A percentile compares a stretch with the other conserved stretches of the same genome.
These are phyloP conservation scores for Netelia fuscicornis DNA, from an alignment of 2,888 invertebrate species.

Conservation along the genomic window DNA sequence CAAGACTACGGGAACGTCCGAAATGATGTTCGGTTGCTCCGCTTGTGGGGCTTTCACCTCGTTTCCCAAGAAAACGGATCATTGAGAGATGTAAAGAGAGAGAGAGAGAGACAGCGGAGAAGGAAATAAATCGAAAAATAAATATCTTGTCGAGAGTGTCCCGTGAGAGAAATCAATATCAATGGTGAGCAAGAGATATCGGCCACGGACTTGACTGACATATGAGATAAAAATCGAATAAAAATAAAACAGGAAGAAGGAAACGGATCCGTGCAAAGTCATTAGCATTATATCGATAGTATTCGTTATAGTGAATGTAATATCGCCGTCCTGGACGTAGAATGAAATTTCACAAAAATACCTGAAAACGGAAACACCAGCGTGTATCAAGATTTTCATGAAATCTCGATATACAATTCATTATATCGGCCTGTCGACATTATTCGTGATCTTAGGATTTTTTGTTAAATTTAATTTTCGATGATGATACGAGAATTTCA, in stretches of 20 bases:
- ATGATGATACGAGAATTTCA: slow-evolving; percentile 46
- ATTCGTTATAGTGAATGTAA: slow-evolving; percentile 50
- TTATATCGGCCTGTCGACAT: slow-evolving; percentile 62
- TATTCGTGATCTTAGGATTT: slow-evolving; percentile 4
- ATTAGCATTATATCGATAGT: slow-evolving; percentile 65
- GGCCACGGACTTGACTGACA: slow-evolving; percentile 35
- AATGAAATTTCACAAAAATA: slow-evolving; percentile 55
- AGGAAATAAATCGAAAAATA: neutral
- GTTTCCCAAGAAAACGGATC: slow-evolving; percentile 64
- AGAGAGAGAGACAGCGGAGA: slow-evolving; percentile 2
- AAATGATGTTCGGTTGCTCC: slow-evolving; percentile 64
- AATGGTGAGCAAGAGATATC: slow-evolving; percentile 15
- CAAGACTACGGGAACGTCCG: slow-evolving; percentile 55
- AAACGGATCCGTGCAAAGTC: slow-evolving; percentile 37
- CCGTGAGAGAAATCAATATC: slow-evolving; percentile 50
- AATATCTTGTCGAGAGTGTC: slow-evolving; percentile 27
- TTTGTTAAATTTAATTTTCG: slow-evolving; percentile 34
- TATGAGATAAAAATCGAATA: slow-evolving; percentile 26
- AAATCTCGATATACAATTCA: slow-evolving; percentile 49
- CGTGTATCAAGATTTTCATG: slow-evolving; percentile 21
- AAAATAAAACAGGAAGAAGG: slow-evolving; percentile 25
- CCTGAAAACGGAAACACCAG: slow-evolving; percentile 57
- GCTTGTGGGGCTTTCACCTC: slow-evolving; percentile 63
- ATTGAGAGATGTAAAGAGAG: slow-evolving; percentile 34
- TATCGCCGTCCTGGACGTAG: slow-evolving; percentile 67